Evolutionary conservation across 2,888 invertebrate species (phyloP).

Genomic region (Tetragnatha montana): DNA sequence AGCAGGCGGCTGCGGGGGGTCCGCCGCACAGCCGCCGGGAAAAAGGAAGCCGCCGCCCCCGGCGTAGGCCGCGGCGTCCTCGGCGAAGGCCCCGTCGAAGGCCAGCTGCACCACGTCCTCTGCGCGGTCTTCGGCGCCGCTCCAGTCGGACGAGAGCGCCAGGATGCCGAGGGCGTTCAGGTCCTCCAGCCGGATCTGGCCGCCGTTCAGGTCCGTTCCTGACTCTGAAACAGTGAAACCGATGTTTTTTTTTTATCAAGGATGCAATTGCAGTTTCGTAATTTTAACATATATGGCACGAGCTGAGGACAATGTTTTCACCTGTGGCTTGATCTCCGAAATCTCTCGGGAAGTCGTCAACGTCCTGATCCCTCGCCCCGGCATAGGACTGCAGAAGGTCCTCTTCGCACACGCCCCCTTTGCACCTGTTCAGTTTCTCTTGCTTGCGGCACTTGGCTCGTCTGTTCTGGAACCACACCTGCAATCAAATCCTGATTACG

Average conservation of each 20-base stretch:
- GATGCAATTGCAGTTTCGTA: too few relatives aligned
- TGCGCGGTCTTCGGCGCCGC: slow-evolving; percentile 27
- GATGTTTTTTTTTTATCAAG: too few relatives aligned
- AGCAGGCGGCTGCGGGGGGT: background rate
- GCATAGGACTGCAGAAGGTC: slow-evolving; percentile 31
- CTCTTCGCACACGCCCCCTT: slow-evolving; percentile 25
- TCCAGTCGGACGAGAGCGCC: slow-evolving; percentile 45
- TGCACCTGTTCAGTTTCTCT: slow-evolving; percentile 44
- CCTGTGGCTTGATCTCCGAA: slow-evolving; percentile 40
- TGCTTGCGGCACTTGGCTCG: slow-evolving; percentile 68
- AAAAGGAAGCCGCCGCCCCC: slow-evolving; percentile 2
- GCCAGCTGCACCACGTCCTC: slow-evolving; percentile 60
- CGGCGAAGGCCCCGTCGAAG: slow-evolving; percentile 54
- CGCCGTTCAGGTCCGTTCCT: too few relatives aligned
- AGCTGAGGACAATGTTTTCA: background rate
- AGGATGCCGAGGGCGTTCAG: slow-evolving; percentile 47
- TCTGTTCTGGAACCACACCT: slow-evolving; percentile 70
- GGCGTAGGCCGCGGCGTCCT: background rate
- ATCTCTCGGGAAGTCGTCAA: slow-evolving; percentile 2
- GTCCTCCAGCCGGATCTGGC: slow-evolving; percentile 52
- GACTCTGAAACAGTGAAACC: too few relatives aligned
- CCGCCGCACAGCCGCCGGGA: slow-evolving; percentile 1
- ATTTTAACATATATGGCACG: too few relatives aligned
- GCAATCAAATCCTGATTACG: too few relatives aligned
- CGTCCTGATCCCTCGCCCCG: slow-evolving; percentile 23